Evolutionary conservation across 2,888 invertebrate species (phyloP), one percentile per base, ranked within the genome.

Genomic region (Xiphydria camelus): DNA sequence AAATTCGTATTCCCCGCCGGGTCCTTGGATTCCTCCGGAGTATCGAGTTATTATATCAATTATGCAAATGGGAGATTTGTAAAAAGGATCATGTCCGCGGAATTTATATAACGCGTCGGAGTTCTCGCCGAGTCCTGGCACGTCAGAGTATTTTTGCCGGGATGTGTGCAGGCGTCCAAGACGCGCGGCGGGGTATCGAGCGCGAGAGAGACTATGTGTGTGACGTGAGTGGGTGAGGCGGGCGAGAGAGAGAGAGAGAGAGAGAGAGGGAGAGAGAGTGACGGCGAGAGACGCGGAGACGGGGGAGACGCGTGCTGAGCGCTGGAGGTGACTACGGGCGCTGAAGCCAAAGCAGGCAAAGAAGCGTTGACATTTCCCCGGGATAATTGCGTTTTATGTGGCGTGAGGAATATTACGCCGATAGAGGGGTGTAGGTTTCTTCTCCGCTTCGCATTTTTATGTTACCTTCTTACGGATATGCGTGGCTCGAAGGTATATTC

Each of bases 11-110:
- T 45, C 15, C n/a, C n/a, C n/a, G n/a, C n/a, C n/a, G n/a, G n/a
- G n/a, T n/a, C n/a, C n/a, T n/a, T n/a, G n/a, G 4, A 34, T 34
- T 46, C 20, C 5, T 41, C 45, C 12, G 18, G 29, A 43, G 44
- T 49, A 49, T 53, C 55, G 58, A 54, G 54, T 66, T 63, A 63
- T 65, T 61, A 57, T 57, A 55, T 61, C 59, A 61, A 67, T 67
- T 62, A 62, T 61, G 62, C 35, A 62, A 61, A 67, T 59, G 26
- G 21, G 6, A 51, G 52, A 56, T 59, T 59, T 60, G 49, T 45
- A 51, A 61, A 62, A 63, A 57, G 47, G 55, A 57, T 58, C 57
- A 53, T 58, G 59, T 59, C 53, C 54, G 47, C 36, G 46, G 55
- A 62, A 66, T 68, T 64, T 64, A 66, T 66, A 63, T 62, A 58